These are phyloP conservation scores for Galaxea fascicularis DNA, from an alignment of 92 coral and sea anemone species.

Conservation along the genomic window DNA sequence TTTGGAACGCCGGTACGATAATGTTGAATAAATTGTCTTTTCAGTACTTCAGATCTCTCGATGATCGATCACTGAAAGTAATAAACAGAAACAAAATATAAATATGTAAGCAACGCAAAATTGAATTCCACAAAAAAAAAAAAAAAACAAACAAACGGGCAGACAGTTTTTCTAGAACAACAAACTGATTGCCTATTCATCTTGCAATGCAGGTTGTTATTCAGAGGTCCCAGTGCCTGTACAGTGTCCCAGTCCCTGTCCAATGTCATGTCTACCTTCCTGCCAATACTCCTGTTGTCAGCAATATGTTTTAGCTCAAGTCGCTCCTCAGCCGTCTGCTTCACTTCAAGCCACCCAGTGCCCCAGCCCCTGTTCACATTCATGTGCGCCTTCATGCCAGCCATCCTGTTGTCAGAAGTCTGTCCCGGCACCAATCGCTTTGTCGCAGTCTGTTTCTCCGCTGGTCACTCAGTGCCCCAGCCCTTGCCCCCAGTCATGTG, in stretches of 20 bases:
- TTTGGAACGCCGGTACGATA: too few species aligned
- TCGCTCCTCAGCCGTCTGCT: constrained; percentile 3
- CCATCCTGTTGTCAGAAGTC: constrained; percentile 58
- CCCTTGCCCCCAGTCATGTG: constrained; percentile 58
- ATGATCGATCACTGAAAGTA: neutral
- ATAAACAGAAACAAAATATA: neutral
- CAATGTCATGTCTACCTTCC: constrained; percentile 63
- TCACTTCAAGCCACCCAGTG: constrained; percentile 31
- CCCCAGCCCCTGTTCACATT: constrained; percentile 46
- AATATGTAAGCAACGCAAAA: neutral
- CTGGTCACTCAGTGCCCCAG: constrained; percentile 46
- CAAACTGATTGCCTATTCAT: neutral
- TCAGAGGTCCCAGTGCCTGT: constrained; percentile 6
- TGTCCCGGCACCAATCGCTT: neutral
- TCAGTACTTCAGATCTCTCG: neutral
- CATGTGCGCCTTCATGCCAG: constrained; percentile 66
- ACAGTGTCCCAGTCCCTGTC: constrained; percentile 55
- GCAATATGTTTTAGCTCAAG: constrained; percentile 9
- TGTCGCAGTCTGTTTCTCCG: neutral
- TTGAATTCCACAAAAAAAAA: neutral
- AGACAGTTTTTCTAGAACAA: neutral
- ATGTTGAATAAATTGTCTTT: too few species aligned
- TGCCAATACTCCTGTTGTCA: constrained; percentile 64
- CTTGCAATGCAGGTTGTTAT: constrained; percentile 57
- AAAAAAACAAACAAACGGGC: neutral